Conservation (phyloP, 2,888 invertebrate genomes). For the Oligia latruncula region DNA sequence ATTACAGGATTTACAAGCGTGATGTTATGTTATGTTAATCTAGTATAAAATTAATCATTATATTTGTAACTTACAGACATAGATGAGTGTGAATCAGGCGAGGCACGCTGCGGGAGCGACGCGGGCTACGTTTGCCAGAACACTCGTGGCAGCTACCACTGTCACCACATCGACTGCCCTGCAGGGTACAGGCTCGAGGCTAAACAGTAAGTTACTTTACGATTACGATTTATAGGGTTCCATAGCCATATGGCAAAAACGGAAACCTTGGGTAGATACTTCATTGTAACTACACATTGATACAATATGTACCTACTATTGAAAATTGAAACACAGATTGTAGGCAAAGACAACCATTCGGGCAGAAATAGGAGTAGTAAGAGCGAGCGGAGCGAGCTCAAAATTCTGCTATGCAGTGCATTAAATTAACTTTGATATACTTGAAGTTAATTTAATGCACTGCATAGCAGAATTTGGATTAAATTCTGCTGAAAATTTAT, state of each 20-base stretch:
- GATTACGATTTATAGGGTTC: too few species aligned
- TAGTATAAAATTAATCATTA: neutral
- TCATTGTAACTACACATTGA: neutral
- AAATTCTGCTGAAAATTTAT: too few species aligned
- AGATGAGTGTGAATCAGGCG: slow-evolving; percentile 95
- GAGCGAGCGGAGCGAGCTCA: neutral
- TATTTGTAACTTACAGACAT: slow-evolving; percentile 82
- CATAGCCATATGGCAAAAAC: neutral
- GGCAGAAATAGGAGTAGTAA: too few species aligned
- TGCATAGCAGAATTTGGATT: too few species aligned
- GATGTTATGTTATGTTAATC: neutral
- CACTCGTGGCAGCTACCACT: slow-evolving; percentile 96
- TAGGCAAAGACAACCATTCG: neutral
- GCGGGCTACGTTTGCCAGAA: slow-evolving; percentile 96
- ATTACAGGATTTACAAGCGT: too few species aligned
- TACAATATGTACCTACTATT: too few species aligned
- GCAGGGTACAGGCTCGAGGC: slow-evolving; percentile 95
- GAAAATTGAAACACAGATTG: neutral
- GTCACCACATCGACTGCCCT: slow-evolving; percentile 96
- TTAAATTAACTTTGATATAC: too few species aligned
- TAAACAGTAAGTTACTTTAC: slow-evolving; percentile 92
- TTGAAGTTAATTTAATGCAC: too few species aligned
- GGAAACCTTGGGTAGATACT: too few species aligned
- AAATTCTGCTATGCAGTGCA: too few species aligned
- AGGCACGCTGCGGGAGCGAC: slow-evolving; percentile 93